Evolutionary conservation across 2,797 vertebrate species (phyloP).

Genomic region (Cheirogaleus major): DNA sequence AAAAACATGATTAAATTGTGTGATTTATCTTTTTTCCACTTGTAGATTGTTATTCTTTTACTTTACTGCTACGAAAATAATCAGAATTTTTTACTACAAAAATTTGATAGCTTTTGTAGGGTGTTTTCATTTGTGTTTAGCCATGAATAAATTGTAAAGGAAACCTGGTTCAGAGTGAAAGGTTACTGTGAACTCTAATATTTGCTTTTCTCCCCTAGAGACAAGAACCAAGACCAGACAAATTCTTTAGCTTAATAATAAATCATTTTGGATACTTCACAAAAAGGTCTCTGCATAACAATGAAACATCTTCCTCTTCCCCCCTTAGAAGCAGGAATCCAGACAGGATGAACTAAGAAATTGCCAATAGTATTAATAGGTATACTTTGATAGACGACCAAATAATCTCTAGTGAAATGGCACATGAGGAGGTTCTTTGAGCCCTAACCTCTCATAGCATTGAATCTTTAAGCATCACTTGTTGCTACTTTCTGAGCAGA

Average conservation of each 20-base stretch:
- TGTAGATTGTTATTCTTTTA: neutral
- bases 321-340: neutral
- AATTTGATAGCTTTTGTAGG: neutral
- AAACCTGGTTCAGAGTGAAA: neutral
- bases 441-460: rapidly evolving
- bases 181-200: neutral
- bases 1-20: neutral
- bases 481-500: neutral
- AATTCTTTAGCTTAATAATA: neutral
- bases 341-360: neutral
- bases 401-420: neutral
- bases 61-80: neutral
- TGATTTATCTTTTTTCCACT: neutral
- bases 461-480: neutral
- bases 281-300: neutral
- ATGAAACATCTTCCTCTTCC: neutral
- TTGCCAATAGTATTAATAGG: neutral
- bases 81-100: neutral
- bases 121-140: neutral
- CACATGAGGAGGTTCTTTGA: neutral
- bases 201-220: neutral
- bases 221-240: neutral
- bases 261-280: neutral
- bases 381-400: neutral
- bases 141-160: neutral